Evolutionary conservation across 2,888 invertebrate genomes (phyloP).

Genomic region (Drosophila imparisetae): DNA sequence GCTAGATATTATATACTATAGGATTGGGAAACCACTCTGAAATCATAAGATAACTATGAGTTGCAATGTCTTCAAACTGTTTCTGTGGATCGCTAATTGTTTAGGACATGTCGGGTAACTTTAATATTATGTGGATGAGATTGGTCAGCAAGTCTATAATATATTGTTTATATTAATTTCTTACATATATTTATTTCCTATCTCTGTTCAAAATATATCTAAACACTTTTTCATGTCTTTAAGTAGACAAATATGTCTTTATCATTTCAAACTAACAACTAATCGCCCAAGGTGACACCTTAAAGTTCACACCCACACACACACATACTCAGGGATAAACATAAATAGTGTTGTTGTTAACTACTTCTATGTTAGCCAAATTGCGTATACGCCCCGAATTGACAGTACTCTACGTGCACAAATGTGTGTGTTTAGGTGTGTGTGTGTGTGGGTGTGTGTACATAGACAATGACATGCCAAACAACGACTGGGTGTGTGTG

Average conservation of each 20-base stretch:
- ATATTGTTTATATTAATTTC: neutral
- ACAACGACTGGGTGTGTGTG: constrained; percentile 36
- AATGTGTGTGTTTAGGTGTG: constrained; percentile 6
- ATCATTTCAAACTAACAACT: neutral
- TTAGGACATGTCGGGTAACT: too few relatives aligned
- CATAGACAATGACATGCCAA: constrained; percentile 49
- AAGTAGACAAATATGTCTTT: neutral
- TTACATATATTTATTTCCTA: neutral
- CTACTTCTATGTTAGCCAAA: constrained; percentile 7
- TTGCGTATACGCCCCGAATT: constrained; percentile 57
- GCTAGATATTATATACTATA: neutral
- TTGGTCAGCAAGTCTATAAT: neutral
- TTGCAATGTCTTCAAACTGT: too few relatives aligned
- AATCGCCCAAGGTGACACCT: constrained; percentile 48
- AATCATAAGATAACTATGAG: neutral
- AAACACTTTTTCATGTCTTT: neutral
- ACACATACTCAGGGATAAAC: neutral
- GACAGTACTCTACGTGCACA: constrained; percentile 27
- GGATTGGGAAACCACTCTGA: neutral
- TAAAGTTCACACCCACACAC: neutral
- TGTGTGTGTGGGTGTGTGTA: constrained; percentile 17
- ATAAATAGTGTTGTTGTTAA: neutral
- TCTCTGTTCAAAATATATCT: neutral
- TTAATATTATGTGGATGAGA: neutral
- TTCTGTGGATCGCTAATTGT: too few relatives aligned